These are phyloP conservation scores for Drosophila fungiperda DNA, from an alignment of 2,888 invertebrate species.

Conservation along the genomic window DNA sequence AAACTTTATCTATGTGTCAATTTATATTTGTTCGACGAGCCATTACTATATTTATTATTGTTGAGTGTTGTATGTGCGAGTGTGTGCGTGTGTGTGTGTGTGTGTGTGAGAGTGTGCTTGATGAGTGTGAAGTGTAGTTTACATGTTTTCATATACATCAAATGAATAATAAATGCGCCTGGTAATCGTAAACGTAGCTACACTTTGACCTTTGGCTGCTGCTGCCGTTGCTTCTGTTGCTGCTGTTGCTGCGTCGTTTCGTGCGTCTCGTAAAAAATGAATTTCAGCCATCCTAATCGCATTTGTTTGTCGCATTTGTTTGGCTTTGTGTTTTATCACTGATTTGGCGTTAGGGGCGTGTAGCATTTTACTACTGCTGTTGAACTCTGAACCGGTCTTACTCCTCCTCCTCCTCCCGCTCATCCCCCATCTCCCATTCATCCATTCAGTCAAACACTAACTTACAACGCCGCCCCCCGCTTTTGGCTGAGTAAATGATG, in stretches of 20 bases:
- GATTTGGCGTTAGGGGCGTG: constrained; percentile 53
- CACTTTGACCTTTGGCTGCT: constrained; percentile 72
- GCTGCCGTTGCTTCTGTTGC: constrained; percentile 23
- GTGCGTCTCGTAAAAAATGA: constrained; percentile 20
- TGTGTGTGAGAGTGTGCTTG: constrained; percentile 13
- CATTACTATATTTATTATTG: constrained; percentile 74
- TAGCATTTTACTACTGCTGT: constrained; percentile 48
- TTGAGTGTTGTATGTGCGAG: constrained; percentile 15
- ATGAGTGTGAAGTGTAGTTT: constrained; percentile 68
- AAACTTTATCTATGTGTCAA: constrained; percentile 77
- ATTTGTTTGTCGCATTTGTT: constrained; percentile 45
- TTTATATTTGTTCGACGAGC: constrained; percentile 78
- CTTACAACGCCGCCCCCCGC: constrained; percentile 12
- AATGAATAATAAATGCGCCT: constrained; percentile 77
- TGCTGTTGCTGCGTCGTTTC: constrained; percentile 4
- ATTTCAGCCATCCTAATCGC: constrained; percentile 52
- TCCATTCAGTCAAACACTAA: constrained; percentile 3
- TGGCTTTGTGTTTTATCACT: constrained; percentile 39
- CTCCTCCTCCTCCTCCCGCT: background rate
- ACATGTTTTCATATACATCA: constrained; percentile 69
- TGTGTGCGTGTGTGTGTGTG: constrained; percentile 20
- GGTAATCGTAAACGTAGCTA: constrained; percentile 75
- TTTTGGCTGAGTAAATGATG: constrained; percentile 30
- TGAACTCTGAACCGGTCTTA: constrained; percentile 46
- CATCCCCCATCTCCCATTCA: no score